Evolutionary conservation across 1,140 invertebrate genomes (phyloP), one percentile per base, ranked within the genome.

Genomic region (Homalodisca vitripennis): DNA sequence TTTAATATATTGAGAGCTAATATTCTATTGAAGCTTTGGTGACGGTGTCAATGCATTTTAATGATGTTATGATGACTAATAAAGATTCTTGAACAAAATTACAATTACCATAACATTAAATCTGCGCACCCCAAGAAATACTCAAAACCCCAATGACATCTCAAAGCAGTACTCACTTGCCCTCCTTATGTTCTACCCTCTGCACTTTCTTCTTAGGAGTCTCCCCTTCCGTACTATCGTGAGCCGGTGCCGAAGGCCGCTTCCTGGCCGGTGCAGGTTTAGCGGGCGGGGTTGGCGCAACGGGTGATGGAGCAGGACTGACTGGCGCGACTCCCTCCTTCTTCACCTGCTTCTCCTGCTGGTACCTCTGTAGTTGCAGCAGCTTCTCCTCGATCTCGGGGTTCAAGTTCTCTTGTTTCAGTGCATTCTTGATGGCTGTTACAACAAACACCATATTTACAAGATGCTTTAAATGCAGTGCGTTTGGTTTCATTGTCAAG

Each of bases 321-420:
- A 75, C 70, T 0, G 79, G 73, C 0, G 76, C 73, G n/a, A 74
- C 63, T n/a, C 76, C 65, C 71, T 81, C 79, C 47, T 81, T 80
- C 72, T 89, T 89, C 85, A 88, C 92, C 74, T 91, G 89, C 69
- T 88, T 88, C 75, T 93, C 92, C 74, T 94, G 92, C 74, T 94
- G 92, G 75, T 95, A 93, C 31, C 91, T 86, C 78, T 95, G 94
- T 71, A 95, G 83, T 72, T 93, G 92, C 2, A 96, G 81, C 24
- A 97, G 78, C 77, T 97, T 97, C 72, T 96, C 94, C 78, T 97
- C 93, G 57, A 97, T 93, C 79, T 97, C 94, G 1, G 94, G 94
- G 79, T 94, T 93, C 14, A 96, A 81, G 78, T 95, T 94, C 75
- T 92, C 91, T 78, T 92, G 89, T 77, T 92, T 92, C 41, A 94